Evolutionary conservation across 2,797 vertebrate species (phyloP).

Genomic region (Myotis myotis): DNA sequence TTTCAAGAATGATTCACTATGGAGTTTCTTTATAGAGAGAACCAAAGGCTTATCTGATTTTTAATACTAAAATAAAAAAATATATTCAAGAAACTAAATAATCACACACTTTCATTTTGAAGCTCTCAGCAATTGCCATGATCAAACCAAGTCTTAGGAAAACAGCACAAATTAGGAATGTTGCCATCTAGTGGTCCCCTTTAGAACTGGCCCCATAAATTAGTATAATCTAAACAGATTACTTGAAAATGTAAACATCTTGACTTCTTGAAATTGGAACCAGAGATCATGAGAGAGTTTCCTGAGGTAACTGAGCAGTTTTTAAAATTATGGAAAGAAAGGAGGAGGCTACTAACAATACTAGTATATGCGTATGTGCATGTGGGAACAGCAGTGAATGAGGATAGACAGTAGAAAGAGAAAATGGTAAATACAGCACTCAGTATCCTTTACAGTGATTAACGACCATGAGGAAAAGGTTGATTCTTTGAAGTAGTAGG

Average conservation of each 20-base stretch:
- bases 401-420: not conserved
- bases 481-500: not conserved
- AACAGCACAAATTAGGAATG: not conserved
- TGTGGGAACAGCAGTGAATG: not conserved
- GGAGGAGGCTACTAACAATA: not conserved
- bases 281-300: slow-evolving; percentile 21
- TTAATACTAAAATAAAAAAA: not conserved
- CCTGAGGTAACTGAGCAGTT: not conserved
- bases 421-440: not conserved
- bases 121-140: not conserved
- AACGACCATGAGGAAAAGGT: not conserved
- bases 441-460: not conserved
- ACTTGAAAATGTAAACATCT: not conserved
- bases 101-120: not conserved
- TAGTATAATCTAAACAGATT: not conserved
- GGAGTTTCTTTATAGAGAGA: not conserved
- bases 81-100: not conserved
- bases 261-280: slow-evolving; percentile 8
- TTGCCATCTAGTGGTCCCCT: slow-evolving; percentile 64
- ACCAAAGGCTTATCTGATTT: not conserved
- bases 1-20: slow-evolving; percentile 10
- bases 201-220: not conserved
- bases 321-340: not conserved
- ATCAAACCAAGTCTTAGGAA: not conserved
- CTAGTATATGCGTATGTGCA: not conserved